A percentile compares a stretch with the other conserved stretches of the same genome.
phyloP scores from a whole-genome alignment of 1,140 invertebrate species.

The Diachasmimorpha longicaudata region DNA sequence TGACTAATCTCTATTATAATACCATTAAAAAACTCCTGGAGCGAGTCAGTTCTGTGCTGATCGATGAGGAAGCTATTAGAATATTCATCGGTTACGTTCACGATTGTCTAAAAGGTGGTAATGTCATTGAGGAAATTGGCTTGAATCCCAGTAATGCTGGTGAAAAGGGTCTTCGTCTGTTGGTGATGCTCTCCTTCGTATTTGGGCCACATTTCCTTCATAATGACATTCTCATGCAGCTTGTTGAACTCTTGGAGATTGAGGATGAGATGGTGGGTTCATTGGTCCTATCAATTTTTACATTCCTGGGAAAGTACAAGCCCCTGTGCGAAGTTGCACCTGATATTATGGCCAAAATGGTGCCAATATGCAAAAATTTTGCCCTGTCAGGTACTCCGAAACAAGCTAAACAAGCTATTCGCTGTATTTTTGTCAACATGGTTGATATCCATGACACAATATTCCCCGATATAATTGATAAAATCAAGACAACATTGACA shows the following conservation, averaged over 20 bases:
- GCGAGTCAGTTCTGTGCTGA: conserved; percentile 92
- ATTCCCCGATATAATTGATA: conserved; percentile 87
- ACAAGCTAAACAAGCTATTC: conserved; percentile 94
- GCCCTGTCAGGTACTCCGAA: conserved; percentile 88
- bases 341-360: conserved; percentile 73
- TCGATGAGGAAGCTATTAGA: conserved; percentile 86
- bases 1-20: conserved; percentile 95
- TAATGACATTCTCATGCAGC: conserved; percentile 79
- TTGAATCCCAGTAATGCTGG: conserved; percentile 80
- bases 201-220: conserved; percentile 93
- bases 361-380: conserved; percentile 86
- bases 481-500: conserved; percentile 75
- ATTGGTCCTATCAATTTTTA: conserved; percentile 81
- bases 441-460: conserved; percentile 79
- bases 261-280: conserved; percentile 86
- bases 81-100: conserved; percentile 60
- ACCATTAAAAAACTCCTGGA: conserved; percentile 95
- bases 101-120: conserved; percentile 73
- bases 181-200: conserved; percentile 86
- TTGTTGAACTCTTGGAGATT: conserved; percentile 78
- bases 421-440: conserved; percentile 89
- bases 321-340: conserved; percentile 78
- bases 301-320: conserved; percentile 86
- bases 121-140: conserved; percentile 76
- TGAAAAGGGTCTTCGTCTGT: conserved; percentile 80